These are phyloP conservation scores for Scaptomyza caliginosa DNA, from an alignment of 2,888 invertebrate species.

Conservation along the genomic window DNA sequence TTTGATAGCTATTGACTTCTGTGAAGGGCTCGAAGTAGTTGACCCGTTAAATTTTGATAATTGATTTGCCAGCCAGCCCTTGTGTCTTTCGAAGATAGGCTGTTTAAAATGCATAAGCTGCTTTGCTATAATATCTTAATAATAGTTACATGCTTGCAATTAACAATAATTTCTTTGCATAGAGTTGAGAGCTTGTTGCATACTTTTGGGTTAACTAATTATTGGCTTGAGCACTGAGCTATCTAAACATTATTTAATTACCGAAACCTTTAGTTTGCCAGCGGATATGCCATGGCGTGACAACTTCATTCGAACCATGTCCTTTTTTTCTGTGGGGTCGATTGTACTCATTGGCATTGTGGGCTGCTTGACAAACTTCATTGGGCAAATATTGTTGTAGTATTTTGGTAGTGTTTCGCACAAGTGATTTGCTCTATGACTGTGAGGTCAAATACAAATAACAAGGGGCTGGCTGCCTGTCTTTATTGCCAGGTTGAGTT, in stretches of 20 bases:
- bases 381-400: conserved; percentile 81
- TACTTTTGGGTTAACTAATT: conserved; percentile 22
- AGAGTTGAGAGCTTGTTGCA: conserved; percentile 13
- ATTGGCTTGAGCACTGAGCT: conserved; percentile 4
- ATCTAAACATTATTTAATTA: conserved; percentile 41
- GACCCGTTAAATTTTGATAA: conserved; percentile 72
- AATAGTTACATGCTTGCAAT: background rate
- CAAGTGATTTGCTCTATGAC: conserved; percentile 67
- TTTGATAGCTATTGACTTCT: conserved; percentile 70
- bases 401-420: conserved; percentile 76
- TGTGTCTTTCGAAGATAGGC: conserved; percentile 21
- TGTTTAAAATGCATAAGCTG: background rate
- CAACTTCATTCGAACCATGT: conserved; percentile 14
- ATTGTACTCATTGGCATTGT: conserved; percentile 18
- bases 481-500: conserved; percentile 47
- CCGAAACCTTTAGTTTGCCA: conserved; percentile 6
- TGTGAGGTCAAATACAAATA: conserved; percentile 70
- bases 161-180: background rate
- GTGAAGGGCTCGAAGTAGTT: conserved; percentile 38
- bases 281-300: conserved; percentile 14
- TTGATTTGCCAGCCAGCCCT: conserved; percentile 47
- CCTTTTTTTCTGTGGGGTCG: conserved; percentile 3
- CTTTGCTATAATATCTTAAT: background rate
- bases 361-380: conserved; percentile 58
- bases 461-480: conserved; percentile 31